A percentile compares a stretch with the other conserved stretches of the same genome.
phyloP scores from a whole-genome alignment of 2,113 vertebrate species.

The Alexandromys fortis region DNA sequence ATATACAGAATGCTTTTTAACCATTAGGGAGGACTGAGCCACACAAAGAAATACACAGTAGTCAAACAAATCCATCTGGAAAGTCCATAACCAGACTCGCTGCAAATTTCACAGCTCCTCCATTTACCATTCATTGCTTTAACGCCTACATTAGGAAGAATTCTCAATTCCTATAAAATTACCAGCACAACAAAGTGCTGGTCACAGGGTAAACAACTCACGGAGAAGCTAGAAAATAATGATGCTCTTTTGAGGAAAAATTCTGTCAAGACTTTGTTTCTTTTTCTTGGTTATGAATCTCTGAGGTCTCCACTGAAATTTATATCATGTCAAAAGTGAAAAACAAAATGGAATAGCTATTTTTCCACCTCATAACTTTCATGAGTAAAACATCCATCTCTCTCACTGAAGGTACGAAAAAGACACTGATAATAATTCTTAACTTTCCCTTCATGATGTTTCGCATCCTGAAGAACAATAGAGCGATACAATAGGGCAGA shows the following conservation, averaged over 20 bases:
- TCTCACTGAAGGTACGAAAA: slow-evolving; percentile 45
- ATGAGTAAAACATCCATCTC: slow-evolving; percentile 65
- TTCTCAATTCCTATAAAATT: slow-evolving; percentile 33
- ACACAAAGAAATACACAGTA: background rate
- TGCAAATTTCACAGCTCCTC: background rate
- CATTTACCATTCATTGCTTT: slow-evolving; percentile 14
- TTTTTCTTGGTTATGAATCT: slow-evolving; percentile 63
- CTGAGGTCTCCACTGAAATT: slow-evolving; percentile 62
- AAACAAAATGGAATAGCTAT: slow-evolving; percentile 65
- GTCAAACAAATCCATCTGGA: background rate
- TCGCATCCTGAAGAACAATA: slow-evolving; percentile 15
- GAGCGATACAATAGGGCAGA: background rate
- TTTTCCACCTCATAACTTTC: slow-evolving; percentile 69
- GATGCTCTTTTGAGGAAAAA: slow-evolving; percentile 32
- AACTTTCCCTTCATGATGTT: slow-evolving; percentile 46
- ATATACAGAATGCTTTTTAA: slow-evolving; percentile 46
- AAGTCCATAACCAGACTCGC: background rate
- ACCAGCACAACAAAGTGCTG: background rate
- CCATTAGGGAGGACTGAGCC: background rate
- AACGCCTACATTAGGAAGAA: background rate
- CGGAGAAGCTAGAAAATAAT: slow-evolving; percentile 32
- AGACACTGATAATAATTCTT: slow-evolving; percentile 46
- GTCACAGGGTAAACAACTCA: background rate
- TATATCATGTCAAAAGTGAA: slow-evolving; percentile 64
- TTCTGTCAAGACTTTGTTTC: slow-evolving; percentile 42